Base-by-base conservation (phyloP, 2,113 vertebrate species). In the Cyanoderma ruficeps region DNA sequence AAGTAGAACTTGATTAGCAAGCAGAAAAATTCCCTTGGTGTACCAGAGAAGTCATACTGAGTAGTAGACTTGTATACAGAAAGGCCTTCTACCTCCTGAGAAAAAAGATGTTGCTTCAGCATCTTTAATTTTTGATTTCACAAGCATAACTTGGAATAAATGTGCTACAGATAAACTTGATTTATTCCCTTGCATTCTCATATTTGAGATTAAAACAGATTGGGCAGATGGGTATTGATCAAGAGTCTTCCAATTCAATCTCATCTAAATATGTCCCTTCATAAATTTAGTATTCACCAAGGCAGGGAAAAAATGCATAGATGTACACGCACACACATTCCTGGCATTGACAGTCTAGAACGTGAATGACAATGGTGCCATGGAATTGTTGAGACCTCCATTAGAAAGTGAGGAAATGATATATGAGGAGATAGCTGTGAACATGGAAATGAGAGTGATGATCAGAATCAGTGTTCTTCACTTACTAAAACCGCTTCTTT, bases 271-370 rank as follows among this genome's bases (percentile, higher is more conserved):
- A 19, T 13, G 8, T 37, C 4, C 15, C 16, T 76, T 79, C 14
- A 60, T 24, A 90, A 72, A 72, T 25, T 69, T 74, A 12, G 7
- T 14, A 49, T 70, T 81, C 15, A 53, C 6, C 7, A 72, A 47
- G 15, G 8, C 4, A 23, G 6, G 2, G 17, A 28, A 57, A 72
- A 60, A 46, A 1, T 2, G 0, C 10, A 28, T 17, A 42, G 5
- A 35, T 11, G 49, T 7, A n/a, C 4, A 22, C 8, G n/a, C 11
- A 42, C 1, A 79, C 18, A 37, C 0, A 44, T 3, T 63, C 56
- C 24, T 83, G 13, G 3, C 11, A 59, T 47, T 83, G 37, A 15
- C 18, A 61, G 16, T 42, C 46, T 50, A 63, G 21, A 80, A 14
- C 0, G 0, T 9, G 13, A 56, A 61, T 57, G 24, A 37, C 13